A percentile compares a stretch with the other conserved stretches of the same genome.
phyloP scores from a whole-genome alignment of 1,140 invertebrate genomes.

The Meloidogyne floridensis region DNA sequence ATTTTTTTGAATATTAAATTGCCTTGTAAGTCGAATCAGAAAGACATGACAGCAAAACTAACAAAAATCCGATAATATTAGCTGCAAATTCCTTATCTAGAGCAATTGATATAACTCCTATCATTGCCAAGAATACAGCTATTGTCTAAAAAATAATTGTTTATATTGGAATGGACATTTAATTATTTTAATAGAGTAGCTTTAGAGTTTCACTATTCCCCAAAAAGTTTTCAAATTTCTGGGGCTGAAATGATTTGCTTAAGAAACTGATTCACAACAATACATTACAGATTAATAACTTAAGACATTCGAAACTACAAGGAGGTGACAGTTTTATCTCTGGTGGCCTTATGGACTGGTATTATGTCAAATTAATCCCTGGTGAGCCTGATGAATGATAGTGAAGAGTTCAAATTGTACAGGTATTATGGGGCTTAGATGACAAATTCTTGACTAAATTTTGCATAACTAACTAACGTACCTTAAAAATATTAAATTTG shows the following conservation, averaged over 20 bases:
- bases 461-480: background rate
- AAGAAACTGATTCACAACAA: no score
- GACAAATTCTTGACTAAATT: no score
- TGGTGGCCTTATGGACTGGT: no score
- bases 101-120: constrained; percentile 57
- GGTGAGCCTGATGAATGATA: no score
- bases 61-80: constrained; percentile 39
- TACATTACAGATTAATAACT: no score
- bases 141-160: constrained; percentile 37
- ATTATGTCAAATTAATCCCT: no score
- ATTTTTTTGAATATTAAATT: background rate
- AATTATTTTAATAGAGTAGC: background rate
- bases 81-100: constrained; percentile 48
- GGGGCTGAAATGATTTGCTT: no score
- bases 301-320: no score
- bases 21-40: constrained; percentile 56
- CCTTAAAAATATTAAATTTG: constrained; percentile 22
- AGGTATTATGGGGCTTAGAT: no score
- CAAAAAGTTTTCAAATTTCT: no score
- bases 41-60: constrained; percentile 52
- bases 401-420: no score
- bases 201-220: background rate
- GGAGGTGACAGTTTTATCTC: no score
- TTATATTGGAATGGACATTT: background rate
- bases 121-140: constrained; percentile 50